Conservation (phyloP, 2,797 vertebrate species). For the Cirrhinus mrigala region DNA sequence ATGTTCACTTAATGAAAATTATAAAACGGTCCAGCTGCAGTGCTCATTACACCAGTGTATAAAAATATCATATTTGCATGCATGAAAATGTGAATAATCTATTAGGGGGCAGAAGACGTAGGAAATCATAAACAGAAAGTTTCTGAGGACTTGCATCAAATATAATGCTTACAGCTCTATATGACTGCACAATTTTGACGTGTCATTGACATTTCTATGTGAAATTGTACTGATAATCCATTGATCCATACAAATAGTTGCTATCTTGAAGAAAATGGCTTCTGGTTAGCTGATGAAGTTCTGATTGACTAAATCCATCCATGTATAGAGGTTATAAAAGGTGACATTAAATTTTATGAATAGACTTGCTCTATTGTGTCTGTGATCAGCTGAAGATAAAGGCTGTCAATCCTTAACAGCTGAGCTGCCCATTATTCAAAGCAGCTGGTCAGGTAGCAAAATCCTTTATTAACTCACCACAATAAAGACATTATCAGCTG, state of each 20-base stretch:
- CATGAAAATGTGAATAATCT: too few species aligned
- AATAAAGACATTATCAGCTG: constrained; percentile 51
- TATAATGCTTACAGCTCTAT: too few species aligned
- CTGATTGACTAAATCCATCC: constrained; percentile 2
- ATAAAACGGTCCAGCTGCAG: background rate
- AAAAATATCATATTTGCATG: background rate
- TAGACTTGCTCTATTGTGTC: constrained; percentile 14
- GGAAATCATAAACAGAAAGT: too few species aligned
- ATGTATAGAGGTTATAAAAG: constrained; percentile 30
- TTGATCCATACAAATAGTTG: background rate
- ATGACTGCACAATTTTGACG: too few species aligned
- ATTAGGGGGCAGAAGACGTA: too few species aligned
- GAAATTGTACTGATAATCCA: background rate
- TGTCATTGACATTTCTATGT: too few species aligned
- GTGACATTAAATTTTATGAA: constrained; percentile 15
- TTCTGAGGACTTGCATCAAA: too few species aligned
- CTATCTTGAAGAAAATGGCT: background rate
- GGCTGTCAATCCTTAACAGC: constrained; percentile 49
- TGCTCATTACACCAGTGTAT: background rate
- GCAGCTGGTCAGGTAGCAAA: constrained; percentile 41
- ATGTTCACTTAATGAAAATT: background rate
- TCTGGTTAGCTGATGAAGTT: background rate
- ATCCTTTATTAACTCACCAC: constrained; percentile 50
- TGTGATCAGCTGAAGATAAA: constrained; percentile 45
- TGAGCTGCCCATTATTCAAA: constrained; percentile 52